Percentiles rank a stretch among this genome's conserved stretches.
Evolutionary conservation across 1,140 invertebrate genomes (phyloP).

Genomic region (Micrasema minimum): DNA sequence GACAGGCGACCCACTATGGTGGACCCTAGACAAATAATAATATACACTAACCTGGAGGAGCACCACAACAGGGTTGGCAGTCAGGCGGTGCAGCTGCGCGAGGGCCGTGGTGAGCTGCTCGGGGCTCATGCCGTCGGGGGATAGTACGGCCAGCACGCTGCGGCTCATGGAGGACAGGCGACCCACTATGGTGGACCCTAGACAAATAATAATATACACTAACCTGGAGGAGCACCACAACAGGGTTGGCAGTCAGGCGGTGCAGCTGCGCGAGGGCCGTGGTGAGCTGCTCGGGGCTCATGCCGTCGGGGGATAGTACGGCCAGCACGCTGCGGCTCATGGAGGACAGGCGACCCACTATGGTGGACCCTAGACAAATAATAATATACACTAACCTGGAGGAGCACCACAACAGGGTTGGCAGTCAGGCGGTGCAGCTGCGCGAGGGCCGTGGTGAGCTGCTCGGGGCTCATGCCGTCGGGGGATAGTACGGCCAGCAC

Average conservation of each 20-base stretch:
- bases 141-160: constrained; percentile 61
- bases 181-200: constrained; percentile 59
- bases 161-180: constrained; percentile 56
- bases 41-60: constrained; percentile 59
- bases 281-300: constrained; percentile 60
- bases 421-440: constrained; percentile 59
- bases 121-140: constrained; percentile 60
- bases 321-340: constrained; percentile 60
- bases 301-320: constrained; percentile 62
- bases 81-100: constrained; percentile 59
- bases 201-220: constrained; percentile 19
- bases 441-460: constrained; percentile 59
- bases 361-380: constrained; percentile 58
- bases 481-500: constrained; percentile 63
- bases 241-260: constrained; percentile 58
- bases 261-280: constrained; percentile 59
- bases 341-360: constrained; percentile 51
- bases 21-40: constrained; percentile 57
- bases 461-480: constrained; percentile 59
- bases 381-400: constrained; percentile 57
- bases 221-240: constrained; percentile 63
- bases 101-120: constrained; percentile 60
- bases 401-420: constrained; percentile 60
- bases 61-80: constrained; percentile 60
- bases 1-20: constrained; percentile 54